Base-by-base conservation (phyloP, 2,113 vertebrate genomes). In the Cranoglanis bouderius region DNA sequence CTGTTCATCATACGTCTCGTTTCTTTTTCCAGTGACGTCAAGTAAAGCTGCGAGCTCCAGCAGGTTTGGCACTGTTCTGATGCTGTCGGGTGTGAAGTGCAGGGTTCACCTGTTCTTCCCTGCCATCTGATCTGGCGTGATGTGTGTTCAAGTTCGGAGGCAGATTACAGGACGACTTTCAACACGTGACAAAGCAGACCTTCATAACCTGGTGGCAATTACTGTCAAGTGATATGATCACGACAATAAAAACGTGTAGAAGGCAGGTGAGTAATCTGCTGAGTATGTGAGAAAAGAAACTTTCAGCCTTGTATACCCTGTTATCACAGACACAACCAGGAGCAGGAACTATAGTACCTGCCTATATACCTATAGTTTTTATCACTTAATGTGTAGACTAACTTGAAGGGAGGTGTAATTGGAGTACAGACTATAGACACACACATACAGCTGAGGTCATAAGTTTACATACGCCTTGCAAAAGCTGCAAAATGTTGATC, bases 141-240 rank as follows among this genome's bases (percentile, higher is more conserved):
- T 29, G 46, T 12, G 84, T 46, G 49, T 86, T 91, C 70, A 89
- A 86, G 86, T 83, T 90, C 80, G 38, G 55, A 43, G 32, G 84
- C 38, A 61, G 78, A 89, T 89, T 83, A 88, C 51, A 85, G 35
- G 26, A 38, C 80, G 32, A 83, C 59, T 53, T 91, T 91, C 40
- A 35, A 84, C 80, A 88, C 51, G 21, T 87, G 35, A 46, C 13
- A 26, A 75, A 53, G 53, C 85, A 61, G 14, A 6, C 21, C 40
- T 67, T 74, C 70, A 40, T 40, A 14, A 40, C 59, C 78, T 51
- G 16, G 8, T 57, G 26, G 6, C 43, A 78, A 67, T 59, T 19
- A 59, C 26, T 14, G 49, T 70, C 46, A 84, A 38, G 16, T 6
- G 2, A 83, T 61, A 87, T 43, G 53, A 9, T 38, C 57, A 57